Evolutionary conservation across 2,888 invertebrate species (phyloP).

Genomic region (Drosophila hamatofila): DNA sequence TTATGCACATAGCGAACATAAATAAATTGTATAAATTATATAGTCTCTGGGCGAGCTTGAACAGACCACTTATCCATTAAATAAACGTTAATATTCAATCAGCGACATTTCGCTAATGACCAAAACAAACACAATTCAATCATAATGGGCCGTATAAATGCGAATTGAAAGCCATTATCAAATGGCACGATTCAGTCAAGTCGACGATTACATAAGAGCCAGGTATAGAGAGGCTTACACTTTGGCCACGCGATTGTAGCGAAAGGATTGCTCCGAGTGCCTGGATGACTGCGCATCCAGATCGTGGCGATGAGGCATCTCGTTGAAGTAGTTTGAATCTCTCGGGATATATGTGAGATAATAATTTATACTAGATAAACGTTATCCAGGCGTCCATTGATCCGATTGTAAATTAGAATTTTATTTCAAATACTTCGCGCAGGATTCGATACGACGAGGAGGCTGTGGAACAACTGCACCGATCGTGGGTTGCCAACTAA

Average conservation of each 20-base stretch:
- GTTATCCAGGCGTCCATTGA: slow-evolving; percentile 66
- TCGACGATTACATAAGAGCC: slow-evolving; percentile 48
- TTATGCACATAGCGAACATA: slow-evolving; percentile 17
- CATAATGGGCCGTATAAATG: slow-evolving; percentile 35
- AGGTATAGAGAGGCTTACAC: slow-evolving; percentile 78
- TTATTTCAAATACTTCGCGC: not conserved
- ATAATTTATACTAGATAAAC: slow-evolving; percentile 36
- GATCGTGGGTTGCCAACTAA: slow-evolving; percentile 53
- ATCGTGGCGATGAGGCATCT: slow-evolving; percentile 78
- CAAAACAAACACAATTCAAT: slow-evolving; percentile 43
- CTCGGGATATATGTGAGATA: slow-evolving; percentile 44
- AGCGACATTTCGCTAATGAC: slow-evolving; percentile 63
- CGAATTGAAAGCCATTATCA: slow-evolving; percentile 45
- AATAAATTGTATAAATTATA: slow-evolving; percentile 26
- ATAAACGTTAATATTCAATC: slow-evolving; percentile 66
- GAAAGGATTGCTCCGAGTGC: slow-evolving; percentile 81
- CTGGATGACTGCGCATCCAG: slow-evolving; percentile 74
- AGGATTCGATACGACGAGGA: slow-evolving; percentile 30
- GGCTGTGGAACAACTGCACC: slow-evolving; percentile 55
- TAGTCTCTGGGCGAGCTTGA: slow-evolving; percentile 26
- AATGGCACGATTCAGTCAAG: slow-evolving; percentile 36
- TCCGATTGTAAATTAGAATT: slow-evolving; percentile 6
- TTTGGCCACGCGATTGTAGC: slow-evolving; percentile 83
- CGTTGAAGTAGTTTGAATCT: slow-evolving; percentile 12
- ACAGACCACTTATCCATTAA: slow-evolving; percentile 61